A percentile compares a stretch with the other conserved stretches of the same genome.
Evolutionary conservation across 2,113 vertebrate genomes (phyloP).

Genomic region (Atlantisia rogersi): DNA sequence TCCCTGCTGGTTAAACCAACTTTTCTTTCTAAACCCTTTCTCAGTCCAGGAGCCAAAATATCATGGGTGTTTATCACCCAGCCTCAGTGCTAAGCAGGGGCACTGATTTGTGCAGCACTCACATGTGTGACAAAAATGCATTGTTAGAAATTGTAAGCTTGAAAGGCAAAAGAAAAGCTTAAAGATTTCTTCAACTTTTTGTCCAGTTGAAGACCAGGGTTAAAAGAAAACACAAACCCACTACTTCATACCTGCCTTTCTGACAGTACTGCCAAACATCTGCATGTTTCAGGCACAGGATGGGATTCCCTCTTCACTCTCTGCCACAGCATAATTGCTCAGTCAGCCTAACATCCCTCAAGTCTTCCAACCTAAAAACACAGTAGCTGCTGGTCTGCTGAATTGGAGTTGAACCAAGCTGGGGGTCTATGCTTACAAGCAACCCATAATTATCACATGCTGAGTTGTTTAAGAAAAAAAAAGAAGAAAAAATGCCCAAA

Average conservation of each 20-base stretch:
- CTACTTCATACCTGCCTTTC: neutral
- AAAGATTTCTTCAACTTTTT: neutral
- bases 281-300: neutral
- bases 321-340: neutral
- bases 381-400: neutral
- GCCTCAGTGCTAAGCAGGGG: neutral
- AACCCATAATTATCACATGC: neutral
- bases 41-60: neutral
- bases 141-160: neutral
- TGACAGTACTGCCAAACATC: neutral
- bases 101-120: neutral
- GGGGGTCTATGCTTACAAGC: neutral
- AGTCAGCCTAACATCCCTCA: neutral
- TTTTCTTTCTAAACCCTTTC: neutral
- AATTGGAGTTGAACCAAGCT: neutral
- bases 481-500: neutral
- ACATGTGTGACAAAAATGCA: fast-evolving
- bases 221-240: neutral
- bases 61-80: neutral
- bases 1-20: neutral
- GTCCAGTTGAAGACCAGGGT: neutral
- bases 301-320: neutral
- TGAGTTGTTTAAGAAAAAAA: neutral
- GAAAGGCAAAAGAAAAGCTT: neutral
- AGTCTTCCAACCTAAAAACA: neutral